Conservation (phyloP, 2,113 vertebrate genomes). For the Cryptotis parvus region DNA sequence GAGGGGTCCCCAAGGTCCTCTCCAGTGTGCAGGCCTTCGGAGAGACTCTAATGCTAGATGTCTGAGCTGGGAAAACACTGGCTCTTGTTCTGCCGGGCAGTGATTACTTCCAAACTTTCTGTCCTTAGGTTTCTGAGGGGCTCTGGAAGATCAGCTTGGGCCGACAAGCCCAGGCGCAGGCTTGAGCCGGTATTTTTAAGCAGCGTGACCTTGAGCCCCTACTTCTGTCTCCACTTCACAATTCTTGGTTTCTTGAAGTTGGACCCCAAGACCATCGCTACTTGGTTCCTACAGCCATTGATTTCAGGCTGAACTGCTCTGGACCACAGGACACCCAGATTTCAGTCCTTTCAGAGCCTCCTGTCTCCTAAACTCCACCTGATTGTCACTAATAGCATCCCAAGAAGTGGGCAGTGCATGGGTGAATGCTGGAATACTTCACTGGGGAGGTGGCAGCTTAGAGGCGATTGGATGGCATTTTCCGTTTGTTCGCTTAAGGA, state of each 20-base stretch:
- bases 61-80: not conserved
- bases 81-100: not conserved
- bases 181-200: not conserved
- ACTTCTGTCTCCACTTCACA: not conserved
- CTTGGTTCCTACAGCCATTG: not conserved
- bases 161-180: fast-evolving
- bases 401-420: too few species aligned
- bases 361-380: not conserved
- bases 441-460: too few species aligned
- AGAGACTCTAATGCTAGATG: not conserved
- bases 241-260: not conserved
- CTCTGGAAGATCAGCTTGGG: not conserved
- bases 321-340: not conserved
- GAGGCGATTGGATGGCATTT: too few species aligned
- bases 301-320: not conserved
- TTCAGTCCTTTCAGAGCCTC: not conserved
- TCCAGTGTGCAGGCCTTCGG: not conserved
- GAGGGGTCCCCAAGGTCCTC: not conserved
- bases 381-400: not conserved
- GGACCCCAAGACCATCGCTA: not conserved
- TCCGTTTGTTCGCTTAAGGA: too few species aligned
- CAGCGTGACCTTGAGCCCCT: not conserved
- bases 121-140: not conserved
- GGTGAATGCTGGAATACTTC: too few species aligned
- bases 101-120: not conserved